Percentiles rank a stretch among this genome's conserved stretches.
phyloP scores from a whole-genome alignment of 92 coral and sea anemone genomes.

The Palythoa caribaeorum region DNA sequence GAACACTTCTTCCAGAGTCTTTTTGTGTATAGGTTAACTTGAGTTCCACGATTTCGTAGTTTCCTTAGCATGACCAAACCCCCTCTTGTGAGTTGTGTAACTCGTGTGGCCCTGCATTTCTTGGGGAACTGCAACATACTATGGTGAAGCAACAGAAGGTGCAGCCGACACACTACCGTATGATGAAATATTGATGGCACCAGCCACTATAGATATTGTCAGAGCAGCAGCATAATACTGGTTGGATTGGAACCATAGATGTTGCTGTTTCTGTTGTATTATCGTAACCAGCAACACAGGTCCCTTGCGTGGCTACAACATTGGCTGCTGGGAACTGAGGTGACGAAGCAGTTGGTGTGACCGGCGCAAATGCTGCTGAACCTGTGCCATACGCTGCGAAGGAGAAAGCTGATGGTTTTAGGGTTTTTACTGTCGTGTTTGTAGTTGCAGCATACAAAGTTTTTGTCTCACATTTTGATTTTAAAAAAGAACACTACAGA shows the following conservation, averaged over 20 bases:
- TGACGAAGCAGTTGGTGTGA: slow-evolving; percentile 50
- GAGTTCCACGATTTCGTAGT: background rate
- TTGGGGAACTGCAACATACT: background rate
- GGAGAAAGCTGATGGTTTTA: slow-evolving; percentile 11
- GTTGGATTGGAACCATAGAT: background rate
- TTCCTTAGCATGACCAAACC: background rate
- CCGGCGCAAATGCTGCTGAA: slow-evolving; percentile 38
- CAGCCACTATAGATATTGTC: slow-evolving; percentile 47
- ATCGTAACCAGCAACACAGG: slow-evolving; percentile 1
- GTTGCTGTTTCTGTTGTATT: background rate
- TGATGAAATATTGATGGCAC: slow-evolving; percentile 18
- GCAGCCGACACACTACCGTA: slow-evolving; percentile 33
- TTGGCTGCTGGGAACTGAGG: slow-evolving; percentile 69
- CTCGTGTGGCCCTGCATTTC: slow-evolving; percentile 14
- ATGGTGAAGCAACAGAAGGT: slow-evolving; percentile 35
- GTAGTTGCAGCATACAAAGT: background rate
- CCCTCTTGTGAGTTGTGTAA: background rate
- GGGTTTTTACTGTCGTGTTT: slow-evolving; percentile 43
- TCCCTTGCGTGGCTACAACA: background rate
- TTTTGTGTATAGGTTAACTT: background rate
- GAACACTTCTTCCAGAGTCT: background rate
- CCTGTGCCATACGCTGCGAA: slow-evolving; percentile 8
- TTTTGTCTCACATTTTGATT: background rate
- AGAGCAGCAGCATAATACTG: background rate
- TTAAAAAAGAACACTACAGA: too few relatives aligned